Evolutionary conservation across 2,113 vertebrate species (phyloP), one percentile per base, ranked within the genome.

Genomic region (Leucopsar rothschildi): DNA sequence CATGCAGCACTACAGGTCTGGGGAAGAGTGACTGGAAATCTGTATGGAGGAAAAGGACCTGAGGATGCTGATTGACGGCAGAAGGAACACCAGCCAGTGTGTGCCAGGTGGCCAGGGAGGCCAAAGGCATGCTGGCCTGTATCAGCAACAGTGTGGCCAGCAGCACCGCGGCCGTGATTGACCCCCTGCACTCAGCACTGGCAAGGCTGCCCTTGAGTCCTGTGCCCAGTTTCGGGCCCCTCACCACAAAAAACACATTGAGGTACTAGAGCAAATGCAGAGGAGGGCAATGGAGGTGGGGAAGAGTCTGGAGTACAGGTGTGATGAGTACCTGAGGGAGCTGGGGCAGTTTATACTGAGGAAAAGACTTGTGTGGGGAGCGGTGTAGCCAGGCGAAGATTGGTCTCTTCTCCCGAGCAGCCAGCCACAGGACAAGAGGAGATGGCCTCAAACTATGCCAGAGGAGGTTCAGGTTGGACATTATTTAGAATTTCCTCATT

Each of bases 151-250:
- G 33, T 0, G 31, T 20, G 68, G 52, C 44, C 76, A 50, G 68
- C 68, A 59, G 37, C 44, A 33, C 1, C 52, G 20, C 37, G 52
- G 33, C 44, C 33, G 44, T 0, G 27, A 28, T 2, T 28, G 68
- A 11, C 1, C 22, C 35, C 27, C 44, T 11, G 27, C 3, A 4
- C 57, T 88, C 2, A 0, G 57, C 35, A 8, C 42, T 57, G 42
- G 1, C 6, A 3, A 23, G 12, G 5, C 9, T 0, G 0, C 31
- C 10, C 59, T 50, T 6, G 12, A 44, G 12, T 33, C 1, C 27
- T 33, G 27, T 6, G 50, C 23, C 18, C 27, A 5, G 18, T 14
- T 50, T 27, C 23, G 50, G 42, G 22, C 11, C 18, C 0, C 0
- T 37, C 31, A 19, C 0, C 0, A 37, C 37, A 44, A 23, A 56